phyloP scores from a whole-genome alignment of 2,113 vertebrate genomes.

The Clarias batrachus region DNA sequence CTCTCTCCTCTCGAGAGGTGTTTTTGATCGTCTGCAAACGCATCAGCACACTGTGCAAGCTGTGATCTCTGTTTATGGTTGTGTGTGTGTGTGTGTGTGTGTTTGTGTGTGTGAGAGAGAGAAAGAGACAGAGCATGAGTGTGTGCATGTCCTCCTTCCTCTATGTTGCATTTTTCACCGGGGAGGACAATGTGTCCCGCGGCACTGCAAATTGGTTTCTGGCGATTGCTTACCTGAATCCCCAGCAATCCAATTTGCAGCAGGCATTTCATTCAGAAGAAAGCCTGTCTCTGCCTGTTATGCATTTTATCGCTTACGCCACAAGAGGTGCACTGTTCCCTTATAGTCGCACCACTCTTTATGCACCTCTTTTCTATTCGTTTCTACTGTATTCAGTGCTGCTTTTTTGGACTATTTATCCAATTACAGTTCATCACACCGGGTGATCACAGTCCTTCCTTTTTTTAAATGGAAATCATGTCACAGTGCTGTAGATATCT shows the following conservation, averaged over 20 bases:
- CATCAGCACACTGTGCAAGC: neutral
- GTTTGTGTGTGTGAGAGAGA: neutral
- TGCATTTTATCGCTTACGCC: constrained; percentile 23
- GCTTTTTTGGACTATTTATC: neutral
- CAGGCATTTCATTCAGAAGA: constrained; percentile 29
- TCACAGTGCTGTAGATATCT: neutral
- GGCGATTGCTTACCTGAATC: constrained; percentile 40
- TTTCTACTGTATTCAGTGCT: neutral
- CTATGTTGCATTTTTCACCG: constrained; percentile 32
- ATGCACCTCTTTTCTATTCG: neutral
- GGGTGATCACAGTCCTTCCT: neutral
- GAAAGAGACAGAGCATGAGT: neutral
- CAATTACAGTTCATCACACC: neutral
- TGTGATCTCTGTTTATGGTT: constrained; percentile 5
- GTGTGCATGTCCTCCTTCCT: neutral
- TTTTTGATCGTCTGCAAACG: neutral
- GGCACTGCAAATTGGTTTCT: constrained; percentile 41
- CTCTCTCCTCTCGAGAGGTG: neutral
- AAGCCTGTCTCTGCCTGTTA: constrained; percentile 33
- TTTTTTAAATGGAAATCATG: neutral
- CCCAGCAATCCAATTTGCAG: constrained; percentile 35
- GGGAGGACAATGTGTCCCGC: constrained; percentile 36
- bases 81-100: neutral
- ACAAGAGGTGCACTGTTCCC: constrained; percentile 48
- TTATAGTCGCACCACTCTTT: neutral